phyloP scores from a whole-genome alignment of 2,797 vertebrate species.

The Sebastes dallii region DNA sequence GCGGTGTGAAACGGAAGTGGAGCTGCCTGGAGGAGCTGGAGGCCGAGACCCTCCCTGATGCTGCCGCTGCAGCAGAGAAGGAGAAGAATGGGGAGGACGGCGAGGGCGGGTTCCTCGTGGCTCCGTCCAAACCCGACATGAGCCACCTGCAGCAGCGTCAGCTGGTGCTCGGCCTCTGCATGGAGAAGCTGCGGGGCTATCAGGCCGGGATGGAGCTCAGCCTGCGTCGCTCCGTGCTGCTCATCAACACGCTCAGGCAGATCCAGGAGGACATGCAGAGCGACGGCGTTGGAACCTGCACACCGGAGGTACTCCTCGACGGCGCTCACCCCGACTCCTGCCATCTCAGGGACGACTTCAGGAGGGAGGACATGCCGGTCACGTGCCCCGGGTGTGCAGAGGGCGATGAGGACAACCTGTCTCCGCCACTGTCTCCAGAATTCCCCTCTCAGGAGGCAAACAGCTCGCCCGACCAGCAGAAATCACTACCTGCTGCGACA shows the following conservation, averaged over 20 bases:
- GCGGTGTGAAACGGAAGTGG: slow-evolving; percentile 89
- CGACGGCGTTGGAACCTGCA: slow-evolving; percentile 66
- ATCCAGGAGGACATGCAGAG: slow-evolving; percentile 88
- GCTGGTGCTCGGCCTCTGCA: slow-evolving; percentile 87
- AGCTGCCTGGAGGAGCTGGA: slow-evolving; percentile 83
- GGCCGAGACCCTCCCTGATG: slow-evolving; percentile 11
- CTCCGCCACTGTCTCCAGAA: slow-evolving; percentile 13
- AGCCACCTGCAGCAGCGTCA: slow-evolving; percentile 87
- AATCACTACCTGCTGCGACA: slow-evolving; percentile 63
- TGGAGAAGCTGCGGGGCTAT: slow-evolving; percentile 87
- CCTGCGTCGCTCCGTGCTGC: slow-evolving; percentile 88
- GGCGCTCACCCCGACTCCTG: slow-evolving; percentile 75
- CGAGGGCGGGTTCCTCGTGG: slow-evolving; percentile 66
- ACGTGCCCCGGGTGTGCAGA: slow-evolving; percentile 78
- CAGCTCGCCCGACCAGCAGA: slow-evolving; percentile 64
- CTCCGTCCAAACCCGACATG: slow-evolving; percentile 58
- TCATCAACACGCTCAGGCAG: slow-evolving; percentile 88
- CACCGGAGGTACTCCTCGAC: slow-evolving; percentile 54
- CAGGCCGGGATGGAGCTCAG: slow-evolving; percentile 87
- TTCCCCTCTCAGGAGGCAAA: slow-evolving; percentile 55
- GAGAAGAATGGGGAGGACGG: slow-evolving; percentile 58
- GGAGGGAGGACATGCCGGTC: slow-evolving; percentile 53
- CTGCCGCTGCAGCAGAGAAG: slow-evolving; percentile 24
- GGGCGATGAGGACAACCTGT: slow-evolving; percentile 39
- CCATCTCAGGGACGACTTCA: slow-evolving; percentile 79